Evolutionary conservation across 2,113 vertebrate species (phyloP).

Genomic region (Pyrgilauda ruficollis): DNA sequence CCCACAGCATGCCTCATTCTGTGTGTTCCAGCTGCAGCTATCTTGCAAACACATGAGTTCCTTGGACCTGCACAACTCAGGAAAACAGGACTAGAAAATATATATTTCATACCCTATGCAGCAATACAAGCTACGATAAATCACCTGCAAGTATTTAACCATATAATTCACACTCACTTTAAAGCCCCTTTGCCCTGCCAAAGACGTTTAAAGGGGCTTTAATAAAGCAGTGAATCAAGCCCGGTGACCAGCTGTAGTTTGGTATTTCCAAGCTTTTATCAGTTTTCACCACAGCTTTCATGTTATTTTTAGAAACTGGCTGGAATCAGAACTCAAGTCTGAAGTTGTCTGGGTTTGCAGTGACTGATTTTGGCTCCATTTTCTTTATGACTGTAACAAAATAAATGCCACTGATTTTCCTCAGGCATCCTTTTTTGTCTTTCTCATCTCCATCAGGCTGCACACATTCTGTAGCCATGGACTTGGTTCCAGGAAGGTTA

Average conservation of each 20-base stretch:
- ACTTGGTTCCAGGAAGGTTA: not conserved
- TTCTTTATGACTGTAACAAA: not conserved
- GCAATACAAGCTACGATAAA: constrained; percentile 11
- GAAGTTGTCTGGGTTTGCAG: not conserved
- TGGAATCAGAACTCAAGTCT: constrained; percentile 8
- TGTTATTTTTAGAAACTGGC: constrained; percentile 56
- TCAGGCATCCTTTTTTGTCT: not conserved
- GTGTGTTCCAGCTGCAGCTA: constrained; percentile 8
- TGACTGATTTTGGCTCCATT: not conserved
- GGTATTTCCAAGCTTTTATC: constrained; percentile 57
- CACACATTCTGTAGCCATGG: not conserved
- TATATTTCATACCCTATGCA: not conserved
- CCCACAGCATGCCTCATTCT: not conserved
- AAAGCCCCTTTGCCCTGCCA: constrained; percentile 27
- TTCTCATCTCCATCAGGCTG: not conserved
- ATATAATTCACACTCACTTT: constrained; percentile 46
- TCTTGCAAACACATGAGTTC: not conserved
- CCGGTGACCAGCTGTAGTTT: not conserved
- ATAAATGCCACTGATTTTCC: not conserved
- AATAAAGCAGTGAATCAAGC: not conserved
- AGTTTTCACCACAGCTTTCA: constrained; percentile 31
- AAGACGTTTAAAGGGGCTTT: constrained; percentile 37
- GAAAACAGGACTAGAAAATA: not conserved
- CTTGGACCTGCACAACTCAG: not conserved
- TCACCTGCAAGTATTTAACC: constrained; percentile 44